Base-by-base conservation (phyloP, 2,113 vertebrate species). In the Pangasianodon gigas region DNA sequence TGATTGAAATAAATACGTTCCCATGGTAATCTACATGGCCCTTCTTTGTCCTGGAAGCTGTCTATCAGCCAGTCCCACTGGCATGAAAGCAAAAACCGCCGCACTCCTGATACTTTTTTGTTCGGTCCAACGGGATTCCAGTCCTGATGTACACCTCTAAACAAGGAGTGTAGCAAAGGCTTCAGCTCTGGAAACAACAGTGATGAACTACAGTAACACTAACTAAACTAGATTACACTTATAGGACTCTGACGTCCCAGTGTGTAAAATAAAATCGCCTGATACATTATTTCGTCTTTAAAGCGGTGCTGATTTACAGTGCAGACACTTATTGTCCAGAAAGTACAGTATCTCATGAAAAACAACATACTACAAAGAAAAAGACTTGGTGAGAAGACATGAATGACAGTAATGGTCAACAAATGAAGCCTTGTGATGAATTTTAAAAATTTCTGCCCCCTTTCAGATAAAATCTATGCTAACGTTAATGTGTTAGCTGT, bases 331-430 rank as follows among this genome's bases (percentile, higher is more conserved):
- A 41, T 60, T 44, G 54, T 84, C 82, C 82, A 84, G 54, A 84
- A 84, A 60, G 32, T 84, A 88, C 48, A 81, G 29, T 65, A 41
- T 60, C 46, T 69, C 58, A 85, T 88, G 32, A 82, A 74, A 88
- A 85, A 62, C 54, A 56, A 81, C 86, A 79, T 84, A 44, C 48
- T 87, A 71, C 48, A 77, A 71, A 29, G 26, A 71, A 84, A 83
- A 71, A 83, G 79, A 88, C 54, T 11, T 60, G 74, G 29, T 88
- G 87, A 56, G 21, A 26, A 29, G 62, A 71, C 65, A n/a, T 71
- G 80, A 58, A 88, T 84, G 80, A n/a, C 7, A 24, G 21, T n/a
- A 71, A 88, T 88, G n/a, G 51, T 52, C 14, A 81, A 88, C 60
- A 51, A 46, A 82, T 67, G 10, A 82, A 65, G 13, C 10, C n/a